Conservation (phyloP, 2,113 vertebrate genomes). For the Ramphastos sulfuratus region DNA sequence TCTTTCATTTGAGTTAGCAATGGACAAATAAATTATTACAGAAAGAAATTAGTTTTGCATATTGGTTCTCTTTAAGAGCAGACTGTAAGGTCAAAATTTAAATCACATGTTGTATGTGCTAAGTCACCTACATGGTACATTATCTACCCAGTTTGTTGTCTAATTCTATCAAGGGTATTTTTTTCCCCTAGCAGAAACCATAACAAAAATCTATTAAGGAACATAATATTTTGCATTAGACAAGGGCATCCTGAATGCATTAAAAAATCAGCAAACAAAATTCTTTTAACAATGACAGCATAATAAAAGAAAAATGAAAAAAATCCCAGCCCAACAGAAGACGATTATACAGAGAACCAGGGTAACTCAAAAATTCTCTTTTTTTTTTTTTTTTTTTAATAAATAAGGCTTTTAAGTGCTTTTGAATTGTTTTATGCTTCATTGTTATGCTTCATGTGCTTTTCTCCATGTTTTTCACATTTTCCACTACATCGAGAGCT, state of each 20-base stretch:
- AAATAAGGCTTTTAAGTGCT: neutral
- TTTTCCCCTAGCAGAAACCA: neutral
- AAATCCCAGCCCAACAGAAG: neutral
- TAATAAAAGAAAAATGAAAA: neutral
- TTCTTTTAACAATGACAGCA: neutral
- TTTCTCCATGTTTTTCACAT: slow-evolving; percentile 50
- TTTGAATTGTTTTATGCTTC: slow-evolving; percentile 43
- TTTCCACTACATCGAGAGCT: slow-evolving; percentile 39
- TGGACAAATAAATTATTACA: slow-evolving; percentile 14
- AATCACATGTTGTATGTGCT: neutral
- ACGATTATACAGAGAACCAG: neutral
- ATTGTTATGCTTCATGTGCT: slow-evolving; percentile 11
- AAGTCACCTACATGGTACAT: slow-evolving; percentile 54
- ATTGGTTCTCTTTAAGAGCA: neutral
- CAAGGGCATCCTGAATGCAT: slow-evolving; percentile 1
- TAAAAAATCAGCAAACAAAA: slow-evolving; percentile 25
- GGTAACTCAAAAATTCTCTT: neutral
- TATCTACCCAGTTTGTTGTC: slow-evolving; percentile 18
- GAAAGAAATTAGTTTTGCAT: neutral
- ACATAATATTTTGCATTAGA: slow-evolving; percentile 26
- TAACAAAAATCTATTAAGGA: slow-evolving; percentile 40
- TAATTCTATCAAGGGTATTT: slow-evolving; percentile 7
- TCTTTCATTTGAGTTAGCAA: neutral
- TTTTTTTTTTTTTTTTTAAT: neutral
- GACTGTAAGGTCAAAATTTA: slow-evolving; percentile 27